Conservation (phyloP, 2,888 invertebrate genomes). For the Augiades crinisus region DNA sequence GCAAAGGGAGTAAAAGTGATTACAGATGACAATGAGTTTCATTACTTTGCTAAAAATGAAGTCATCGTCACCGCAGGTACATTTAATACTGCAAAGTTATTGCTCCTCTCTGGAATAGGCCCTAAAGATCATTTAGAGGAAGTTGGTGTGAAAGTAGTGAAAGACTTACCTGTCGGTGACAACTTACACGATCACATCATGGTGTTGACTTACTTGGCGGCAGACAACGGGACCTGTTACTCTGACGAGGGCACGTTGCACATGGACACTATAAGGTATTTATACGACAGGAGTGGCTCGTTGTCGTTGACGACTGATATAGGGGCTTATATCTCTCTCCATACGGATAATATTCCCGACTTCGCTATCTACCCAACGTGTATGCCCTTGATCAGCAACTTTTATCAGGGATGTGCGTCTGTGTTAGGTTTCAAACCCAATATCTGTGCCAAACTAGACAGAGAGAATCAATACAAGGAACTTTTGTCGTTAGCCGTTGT, state of each 20-base stretch:
- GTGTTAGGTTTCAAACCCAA: constrained; percentile 45
- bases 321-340: constrained; percentile 50
- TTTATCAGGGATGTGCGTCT: constrained; percentile 43
- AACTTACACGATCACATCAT: constrained; percentile 65
- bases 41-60: constrained; percentile 51
- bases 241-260: constrained; percentile 33
- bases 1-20: constrained; percentile 51
- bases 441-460: constrained; percentile 46
- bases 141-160: constrained; percentile 44
- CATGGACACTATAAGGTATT: constrained; percentile 53
- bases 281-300: constrained; percentile 51
- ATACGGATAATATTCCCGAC: constrained; percentile 46
- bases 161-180: constrained; percentile 59
- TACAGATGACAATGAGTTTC: constrained; percentile 36
- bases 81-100: constrained; percentile 60
- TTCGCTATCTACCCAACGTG: constrained; percentile 63
- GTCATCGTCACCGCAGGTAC: constrained; percentile 62
- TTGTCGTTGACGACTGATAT: constrained; percentile 50
- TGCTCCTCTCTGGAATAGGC: constrained; percentile 63
- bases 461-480: constrained; percentile 46
- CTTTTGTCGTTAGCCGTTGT: constrained; percentile 55
- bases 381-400: constrained; percentile 37
- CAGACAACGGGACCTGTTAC: constrained; percentile 53
- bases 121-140: constrained; percentile 48
- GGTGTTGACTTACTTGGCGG: constrained; percentile 51